Evolutionary conservation across 2,797 vertebrate genomes (phyloP), one percentile per base, ranked within the genome.

Genomic region (Tenualosa ilisha): DNA sequence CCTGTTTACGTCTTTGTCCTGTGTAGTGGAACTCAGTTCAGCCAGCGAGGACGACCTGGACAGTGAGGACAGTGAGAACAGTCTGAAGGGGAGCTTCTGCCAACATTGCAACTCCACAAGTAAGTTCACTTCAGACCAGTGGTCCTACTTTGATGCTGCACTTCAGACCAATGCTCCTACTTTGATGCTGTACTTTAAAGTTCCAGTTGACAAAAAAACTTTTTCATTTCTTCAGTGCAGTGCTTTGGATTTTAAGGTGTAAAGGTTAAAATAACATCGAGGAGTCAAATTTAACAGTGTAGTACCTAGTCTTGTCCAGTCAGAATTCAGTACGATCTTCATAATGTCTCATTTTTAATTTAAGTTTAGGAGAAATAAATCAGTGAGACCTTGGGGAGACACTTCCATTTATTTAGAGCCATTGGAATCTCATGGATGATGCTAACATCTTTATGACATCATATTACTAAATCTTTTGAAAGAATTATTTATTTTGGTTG

Each of bases 31-130:
- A 90, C 93, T 97, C 85, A 99, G 98, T 89, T 99, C 98, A 0
- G 97, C 98, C 92, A 99, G 98, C 0, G 98, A 99, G 86, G 98
- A 99, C 91, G 98, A 99, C 90, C 96, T 99, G 13, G 98, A 99
- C 93, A 99, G 98, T 53, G 98, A 99, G 90, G 98, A 99, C 94
- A 99, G 98, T 0, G 98, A 99, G 83, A 97, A 98, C 91, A 98
- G 98, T 17, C 91, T 96, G 89, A 99, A 98, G 94, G 96, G 96
- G 86, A 96, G 96, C 93, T 94, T 96, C 86, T 99, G 98, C 89
- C 97, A 97, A 68, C 97, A 99, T 93, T 99, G 98, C 94, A 97
- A 98, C 89, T 96, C 97, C 91, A 99, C 97, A 92, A 97, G 98
- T 99, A 94, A 91, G 96, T 91, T 86, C 65, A 83, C 6, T 49